Evolutionary conservation across 2,797 vertebrate genomes (phyloP).

Genomic region (Leuciscus waleckii): DNA sequence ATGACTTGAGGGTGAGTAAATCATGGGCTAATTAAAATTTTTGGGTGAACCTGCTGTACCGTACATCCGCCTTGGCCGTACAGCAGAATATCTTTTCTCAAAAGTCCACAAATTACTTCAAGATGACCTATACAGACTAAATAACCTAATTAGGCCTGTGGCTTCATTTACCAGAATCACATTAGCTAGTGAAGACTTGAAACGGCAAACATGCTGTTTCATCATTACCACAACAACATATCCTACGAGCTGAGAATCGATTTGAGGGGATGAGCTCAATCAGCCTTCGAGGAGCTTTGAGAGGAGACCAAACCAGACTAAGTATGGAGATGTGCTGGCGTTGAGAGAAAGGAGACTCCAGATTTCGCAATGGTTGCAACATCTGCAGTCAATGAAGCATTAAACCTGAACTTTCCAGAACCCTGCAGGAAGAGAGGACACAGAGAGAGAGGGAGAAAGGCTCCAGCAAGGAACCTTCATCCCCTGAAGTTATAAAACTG

Average conservation of each 20-base stretch:
- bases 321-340: slow-evolving; percentile 56
- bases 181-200: slow-evolving; percentile 55
- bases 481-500: slow-evolving; percentile 60
- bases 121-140: slow-evolving; percentile 63
- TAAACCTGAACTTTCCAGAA: slow-evolving; percentile 66
- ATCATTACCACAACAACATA: slow-evolving; percentile 65
- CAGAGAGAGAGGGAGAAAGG: slow-evolving; percentile 48
- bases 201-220: slow-evolving; percentile 61
- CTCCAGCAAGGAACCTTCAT: slow-evolving; percentile 53
- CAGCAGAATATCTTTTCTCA: slow-evolving; percentile 19
- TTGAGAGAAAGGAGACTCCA: slow-evolving; percentile 52
- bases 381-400: slow-evolving; percentile 69
- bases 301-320: slow-evolving; percentile 52
- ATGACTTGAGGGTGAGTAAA: no score
- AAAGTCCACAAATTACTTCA: slow-evolving; percentile 66
- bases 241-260: slow-evolving; percentile 60
- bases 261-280: slow-evolving; percentile 59
- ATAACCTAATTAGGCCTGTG: slow-evolving; percentile 62
- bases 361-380: slow-evolving; percentile 58
- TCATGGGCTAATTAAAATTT: no score
- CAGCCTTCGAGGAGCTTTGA: slow-evolving; percentile 50
- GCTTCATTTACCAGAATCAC: slow-evolving; percentile 67
- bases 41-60: no score
- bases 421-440: slow-evolving; percentile 56
- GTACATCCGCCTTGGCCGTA: no score